Percentiles rank a stretch among this genome's conserved stretches.
phyloP scores from a whole-genome alignment of 1,140 invertebrate species.

The Drosophila subpulchrella region DNA sequence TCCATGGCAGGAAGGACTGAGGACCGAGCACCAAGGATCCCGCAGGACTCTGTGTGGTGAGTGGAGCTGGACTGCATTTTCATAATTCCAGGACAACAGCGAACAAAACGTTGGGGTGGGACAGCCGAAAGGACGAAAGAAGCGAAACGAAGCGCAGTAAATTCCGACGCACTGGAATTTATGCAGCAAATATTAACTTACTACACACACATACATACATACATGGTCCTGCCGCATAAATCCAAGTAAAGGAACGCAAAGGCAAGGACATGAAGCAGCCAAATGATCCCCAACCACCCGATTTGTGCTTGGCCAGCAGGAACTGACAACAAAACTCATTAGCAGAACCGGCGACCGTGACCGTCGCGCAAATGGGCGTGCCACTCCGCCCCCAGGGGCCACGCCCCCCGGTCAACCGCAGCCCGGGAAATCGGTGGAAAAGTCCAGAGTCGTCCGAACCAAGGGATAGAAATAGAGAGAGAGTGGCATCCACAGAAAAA shows the following conservation, averaged over 20 bases:
- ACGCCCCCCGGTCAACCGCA: constrained; percentile 42
- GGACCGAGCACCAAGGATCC: background rate
- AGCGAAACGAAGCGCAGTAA: constrained; percentile 65
- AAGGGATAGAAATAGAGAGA: too few species aligned
- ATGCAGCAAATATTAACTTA: constrained; percentile 82
- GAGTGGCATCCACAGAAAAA: too few species aligned
- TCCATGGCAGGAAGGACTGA: constrained; percentile 1
- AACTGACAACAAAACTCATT: constrained; percentile 83
- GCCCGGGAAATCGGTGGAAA: constrained; percentile 19
- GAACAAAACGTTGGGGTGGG: constrained; percentile 45
- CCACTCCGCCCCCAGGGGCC: background rate
- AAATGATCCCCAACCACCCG: constrained; percentile 50
- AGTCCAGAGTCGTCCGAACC: constrained; percentile 1
- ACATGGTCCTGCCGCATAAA: constrained; percentile 46
- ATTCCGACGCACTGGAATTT: constrained; percentile 79
- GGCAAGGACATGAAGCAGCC: constrained; percentile 10
- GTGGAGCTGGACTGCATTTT: constrained; percentile 55
- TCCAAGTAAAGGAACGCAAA: constrained; percentile 26
- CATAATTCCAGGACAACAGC: constrained; percentile 75
- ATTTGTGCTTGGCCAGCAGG: constrained; percentile 75
- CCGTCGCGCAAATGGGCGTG: constrained; percentile 63
- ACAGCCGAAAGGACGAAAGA: constrained; percentile 19
- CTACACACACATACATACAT: constrained; percentile 54
- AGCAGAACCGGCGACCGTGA: constrained; percentile 78
- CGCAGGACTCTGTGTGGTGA: constrained; percentile 23